Base-by-base conservation (phyloP, 2,888 invertebrate species). In the Pristionchus maxplancki region DNA sequence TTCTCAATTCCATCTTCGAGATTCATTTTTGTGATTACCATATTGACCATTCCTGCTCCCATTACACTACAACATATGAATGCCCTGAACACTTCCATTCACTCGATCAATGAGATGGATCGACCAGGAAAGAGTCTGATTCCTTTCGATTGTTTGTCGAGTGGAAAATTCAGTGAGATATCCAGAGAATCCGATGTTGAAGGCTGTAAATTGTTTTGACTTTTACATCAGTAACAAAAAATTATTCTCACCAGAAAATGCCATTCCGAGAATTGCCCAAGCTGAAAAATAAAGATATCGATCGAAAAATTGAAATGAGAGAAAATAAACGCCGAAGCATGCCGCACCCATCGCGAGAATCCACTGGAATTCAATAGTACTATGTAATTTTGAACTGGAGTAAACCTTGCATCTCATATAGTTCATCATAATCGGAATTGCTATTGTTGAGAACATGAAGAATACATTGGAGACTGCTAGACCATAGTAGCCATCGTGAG, bases 81-180 rank as follows among this genome's bases (percentile, higher is more conserved):
- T 13, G 85, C 62, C 85, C 85, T 85, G n/a, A 37, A 64, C 20
- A 74, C 9, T 31, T 15, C 48, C 3, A 78, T 44, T n/a, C 17
- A 58, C 5, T 58, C 20, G 24, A 67, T 67, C 34, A 34, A 31
- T 6, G 34, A 34, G 17, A 34, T 31, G 58, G n/a, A 58, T 31
- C 13, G 2, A 82, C 82, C 82, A 82, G 4, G 82, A 11, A 9
- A 82, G 53, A 17, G 82, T 31, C 53, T 82, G 82, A 82, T 82
- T 82, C 13, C 82, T 50, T 13, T 53, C 82, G 2, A 82, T 53
- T 24, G 82, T 82, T 5, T 82, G 82, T 11, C 53, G 28, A 13
- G 82, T 82, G 37, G 82, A 82, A 53, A 82, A 53, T 15, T 82
- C 82, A 11, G 82, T 82, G 11, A 82, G 50, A 37, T 82, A 82